Percentiles rank a stretch among this genome's conserved stretches.
phyloP scores from a whole-genome alignment of 1,140 invertebrate species.

The Bicyclus anynana region DNA sequence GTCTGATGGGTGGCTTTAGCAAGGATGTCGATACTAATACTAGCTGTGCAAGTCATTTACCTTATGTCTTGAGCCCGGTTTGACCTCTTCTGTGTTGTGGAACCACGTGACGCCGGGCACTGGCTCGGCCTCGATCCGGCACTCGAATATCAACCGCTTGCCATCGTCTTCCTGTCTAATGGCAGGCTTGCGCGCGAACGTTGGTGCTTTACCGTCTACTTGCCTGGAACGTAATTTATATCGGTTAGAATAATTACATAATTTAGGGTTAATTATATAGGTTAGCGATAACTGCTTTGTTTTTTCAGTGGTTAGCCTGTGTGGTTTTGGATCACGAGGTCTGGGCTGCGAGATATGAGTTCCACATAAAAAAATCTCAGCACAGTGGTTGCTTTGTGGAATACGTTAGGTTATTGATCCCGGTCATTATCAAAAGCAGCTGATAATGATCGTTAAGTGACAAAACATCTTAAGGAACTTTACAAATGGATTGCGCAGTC shows the following conservation, averaged over 20 bases:
- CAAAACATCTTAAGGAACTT: no score
- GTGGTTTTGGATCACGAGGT: no score
- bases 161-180: slow-evolving; percentile 98
- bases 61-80: slow-evolving; percentile 89
- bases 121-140: slow-evolving; percentile 96
- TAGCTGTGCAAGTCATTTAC: slow-evolving; percentile 63
- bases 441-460: no score
- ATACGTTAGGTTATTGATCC: no score
- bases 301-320: no score
- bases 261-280: no score
- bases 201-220: slow-evolving; percentile 98
- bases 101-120: slow-evolving; percentile 94
- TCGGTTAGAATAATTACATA: not conserved
- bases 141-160: slow-evolving; percentile 96
- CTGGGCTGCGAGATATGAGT: no score
- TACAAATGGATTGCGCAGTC: no score
- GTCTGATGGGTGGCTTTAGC: slow-evolving; percentile 97
- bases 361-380: no score
- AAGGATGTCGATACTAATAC: slow-evolving; percentile 94
- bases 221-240: slow-evolving; percentile 80
- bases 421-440: no score
- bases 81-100: slow-evolving; percentile 88
- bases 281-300: no score
- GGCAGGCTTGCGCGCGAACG: slow-evolving; percentile 97
- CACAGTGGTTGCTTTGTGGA: no score